phyloP scores from a whole-genome alignment of 2,113 vertebrate species.

The Pyrgilauda ruficollis region DNA sequence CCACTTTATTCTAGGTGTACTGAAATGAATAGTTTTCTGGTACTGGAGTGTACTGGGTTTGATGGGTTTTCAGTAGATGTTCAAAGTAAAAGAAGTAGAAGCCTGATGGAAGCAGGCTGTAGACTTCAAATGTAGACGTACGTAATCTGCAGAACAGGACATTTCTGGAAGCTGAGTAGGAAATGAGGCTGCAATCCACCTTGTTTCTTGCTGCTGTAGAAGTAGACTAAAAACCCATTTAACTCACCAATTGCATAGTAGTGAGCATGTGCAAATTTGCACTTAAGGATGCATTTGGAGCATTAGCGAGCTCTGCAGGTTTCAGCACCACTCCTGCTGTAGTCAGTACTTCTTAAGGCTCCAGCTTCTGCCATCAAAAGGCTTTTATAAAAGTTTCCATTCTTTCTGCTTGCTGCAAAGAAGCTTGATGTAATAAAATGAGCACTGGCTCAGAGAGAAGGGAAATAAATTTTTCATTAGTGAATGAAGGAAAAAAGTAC shows the following conservation, averaged over 20 bases:
- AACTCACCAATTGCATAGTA: not conserved
- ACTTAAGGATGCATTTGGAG: not conserved
- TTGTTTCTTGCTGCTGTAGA: not conserved
- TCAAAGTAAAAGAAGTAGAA: not conserved
- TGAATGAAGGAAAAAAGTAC: not conserved
- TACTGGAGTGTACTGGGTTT: not conserved
- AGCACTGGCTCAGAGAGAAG: conserved; percentile 12
- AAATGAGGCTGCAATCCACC: not conserved
- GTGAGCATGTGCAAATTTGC: not conserved
- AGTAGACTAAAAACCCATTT: not conserved
- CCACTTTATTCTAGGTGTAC: not conserved
- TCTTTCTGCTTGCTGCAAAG: conserved; percentile 19
- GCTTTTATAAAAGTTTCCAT: not conserved
- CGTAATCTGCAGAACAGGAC: fast-evolving
- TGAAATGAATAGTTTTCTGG: not conserved
- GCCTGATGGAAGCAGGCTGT: not conserved
- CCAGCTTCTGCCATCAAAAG: not conserved
- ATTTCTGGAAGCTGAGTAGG: not conserved
- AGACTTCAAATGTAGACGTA: not conserved
- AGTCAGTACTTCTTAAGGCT: not conserved
- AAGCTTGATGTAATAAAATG: not conserved
- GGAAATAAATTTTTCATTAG: conserved; percentile 1
- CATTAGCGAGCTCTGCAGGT: not conserved
- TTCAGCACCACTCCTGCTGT: not conserved
- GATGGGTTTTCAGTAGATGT: not conserved